Evolutionary conservation across 2,888 invertebrate genomes (phyloP).

Genomic region (Heteropelma amictum): DNA sequence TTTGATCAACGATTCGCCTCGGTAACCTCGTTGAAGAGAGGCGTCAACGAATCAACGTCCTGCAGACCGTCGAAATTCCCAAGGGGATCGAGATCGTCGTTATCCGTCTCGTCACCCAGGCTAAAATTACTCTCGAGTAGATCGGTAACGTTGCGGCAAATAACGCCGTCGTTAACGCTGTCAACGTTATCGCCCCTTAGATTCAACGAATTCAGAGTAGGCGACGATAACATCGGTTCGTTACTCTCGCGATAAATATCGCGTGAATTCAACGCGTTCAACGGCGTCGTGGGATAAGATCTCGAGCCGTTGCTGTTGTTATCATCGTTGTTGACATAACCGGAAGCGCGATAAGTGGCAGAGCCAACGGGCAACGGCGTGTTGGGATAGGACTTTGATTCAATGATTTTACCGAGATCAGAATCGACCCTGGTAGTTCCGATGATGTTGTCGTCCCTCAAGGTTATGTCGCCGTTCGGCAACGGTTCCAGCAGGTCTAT

Average conservation of each 20-base stretch:
- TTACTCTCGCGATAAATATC: constrained; percentile 70
- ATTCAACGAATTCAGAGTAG: constrained; percentile 72
- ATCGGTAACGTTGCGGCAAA: constrained; percentile 73
- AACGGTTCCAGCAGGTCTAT: constrained; percentile 61
- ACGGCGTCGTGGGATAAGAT: constrained; percentile 89
- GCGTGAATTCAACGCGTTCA: constrained; percentile 72
- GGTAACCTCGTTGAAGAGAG: constrained; percentile 75
- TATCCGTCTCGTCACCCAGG: constrained; percentile 67
- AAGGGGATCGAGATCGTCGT: constrained; percentile 72
- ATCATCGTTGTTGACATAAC: constrained; percentile 61
- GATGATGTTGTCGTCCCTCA: constrained; percentile 60
- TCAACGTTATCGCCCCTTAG: constrained; percentile 64
- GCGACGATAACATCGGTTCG: constrained; percentile 75
- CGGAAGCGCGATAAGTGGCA: constrained; percentile 42
- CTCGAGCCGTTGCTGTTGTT: constrained; percentile 79
- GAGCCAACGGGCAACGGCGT: constrained; percentile 65
- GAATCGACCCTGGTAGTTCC: constrained; percentile 65
- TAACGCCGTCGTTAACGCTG: constrained; percentile 61
- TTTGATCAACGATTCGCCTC: constrained; percentile 75
- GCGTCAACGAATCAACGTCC: constrained; percentile 74
- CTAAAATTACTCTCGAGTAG: constrained; percentile 71
- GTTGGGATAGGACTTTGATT: constrained; percentile 76
- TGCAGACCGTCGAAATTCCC: constrained; percentile 74
- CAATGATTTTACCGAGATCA: constrained; percentile 70
- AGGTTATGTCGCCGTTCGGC: constrained; percentile 65